Evolutionary conservation across 2,888 invertebrate genomes (phyloP).

Genomic region (Hemithea aestivaria): DNA sequence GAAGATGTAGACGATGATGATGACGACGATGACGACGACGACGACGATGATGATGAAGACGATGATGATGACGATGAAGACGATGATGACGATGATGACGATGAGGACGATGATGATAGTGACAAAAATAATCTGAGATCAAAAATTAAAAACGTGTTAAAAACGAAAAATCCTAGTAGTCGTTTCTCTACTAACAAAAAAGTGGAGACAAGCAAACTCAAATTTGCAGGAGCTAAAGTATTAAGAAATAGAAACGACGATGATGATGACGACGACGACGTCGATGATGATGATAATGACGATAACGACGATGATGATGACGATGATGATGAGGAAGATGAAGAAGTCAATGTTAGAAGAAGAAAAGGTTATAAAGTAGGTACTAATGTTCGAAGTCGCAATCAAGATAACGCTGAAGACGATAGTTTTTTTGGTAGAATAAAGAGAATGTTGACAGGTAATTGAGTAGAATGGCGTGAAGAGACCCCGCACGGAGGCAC

Average conservation of each 20-base stretch:
- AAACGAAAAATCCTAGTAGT: too few relatives aligned
- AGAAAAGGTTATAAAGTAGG: slow-evolving; percentile 39
- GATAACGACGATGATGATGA: slow-evolving; percentile 56
- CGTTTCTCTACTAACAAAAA: background rate
- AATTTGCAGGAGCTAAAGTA: too few relatives aligned
- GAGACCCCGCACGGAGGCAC: slow-evolving; percentile 58
- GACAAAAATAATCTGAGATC: background rate
- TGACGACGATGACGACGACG: slow-evolving; percentile 56
- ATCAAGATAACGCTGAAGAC: slow-evolving; percentile 69
- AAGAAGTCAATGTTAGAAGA: slow-evolving; percentile 65
- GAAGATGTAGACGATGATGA: slow-evolving; percentile 42
- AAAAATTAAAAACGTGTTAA: background rate
- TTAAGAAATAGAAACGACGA: slow-evolving; percentile 34
- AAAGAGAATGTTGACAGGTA: slow-evolving; percentile 76
- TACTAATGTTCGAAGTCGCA: slow-evolving; percentile 37
- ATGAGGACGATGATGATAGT: slow-evolving; percentile 66
- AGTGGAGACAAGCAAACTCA: background rate
- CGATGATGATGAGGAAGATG: slow-evolving; percentile 51
- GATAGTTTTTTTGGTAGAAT: slow-evolving; percentile 72
- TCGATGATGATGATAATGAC: slow-evolving; percentile 49
- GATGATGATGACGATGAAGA: slow-evolving; percentile 61
- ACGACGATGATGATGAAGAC: slow-evolving; percentile 68
- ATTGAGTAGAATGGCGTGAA: slow-evolving; percentile 60
- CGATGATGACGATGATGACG: slow-evolving; percentile 43
- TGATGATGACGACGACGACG: slow-evolving; percentile 61